Evolutionary conservation across 1,140 invertebrate species (phyloP), one percentile per base, ranked within the genome.

Genomic region (Hylaeus volcanicus): DNA sequence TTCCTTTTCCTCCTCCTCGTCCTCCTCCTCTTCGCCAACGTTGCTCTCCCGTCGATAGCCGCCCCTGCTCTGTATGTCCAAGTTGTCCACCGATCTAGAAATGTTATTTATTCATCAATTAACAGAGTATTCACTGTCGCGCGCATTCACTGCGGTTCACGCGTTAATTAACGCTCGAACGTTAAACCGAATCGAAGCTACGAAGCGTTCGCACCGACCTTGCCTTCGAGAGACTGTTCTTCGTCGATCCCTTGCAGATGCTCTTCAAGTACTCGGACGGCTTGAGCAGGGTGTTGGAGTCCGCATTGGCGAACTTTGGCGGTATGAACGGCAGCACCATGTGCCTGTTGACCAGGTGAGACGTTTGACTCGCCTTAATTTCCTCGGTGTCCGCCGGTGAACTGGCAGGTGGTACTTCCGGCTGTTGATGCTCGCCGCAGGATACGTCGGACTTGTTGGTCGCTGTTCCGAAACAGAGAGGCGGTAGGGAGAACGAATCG

Each of bases 211-310:
- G 53, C 65, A 84, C 90, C 78, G 75, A 93, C 93, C 93, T 93
- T 68, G 93, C 92, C 82, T 93, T 93, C 43, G 92, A 92, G 6
- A 93, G 84, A 51, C 86, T 93, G 70, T 85, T 91, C 82, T 90
- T 91, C 5, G 79, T 65, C 4, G 85, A 65, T 39, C 94, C 43
- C 65, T 95, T 95, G 90, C 95, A 95, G 90, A 98, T 97, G 89
- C 96, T 97, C 87, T 96, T 96, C 78, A 98, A 94, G 92, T 98
- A 98, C 92, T 98, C 97, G 55, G 97, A 98, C 60, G 98, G 98
- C 90, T 98, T 98, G 89, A 98, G 98, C 63, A 98, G 95, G 60
- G 96, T 95, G 90, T 97, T 96, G 69, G 96, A 95, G 87, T 96
- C 94, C 80, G 94, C 94, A 89, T 95, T 94, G 51, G 96, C 96